Percentiles rank a stretch among this genome's conserved stretches.
These are phyloP conservation scores for Intellagama lesueurii DNA, from an alignment of 2,797 vertebrate species.

Conservation along the genomic window DNA sequence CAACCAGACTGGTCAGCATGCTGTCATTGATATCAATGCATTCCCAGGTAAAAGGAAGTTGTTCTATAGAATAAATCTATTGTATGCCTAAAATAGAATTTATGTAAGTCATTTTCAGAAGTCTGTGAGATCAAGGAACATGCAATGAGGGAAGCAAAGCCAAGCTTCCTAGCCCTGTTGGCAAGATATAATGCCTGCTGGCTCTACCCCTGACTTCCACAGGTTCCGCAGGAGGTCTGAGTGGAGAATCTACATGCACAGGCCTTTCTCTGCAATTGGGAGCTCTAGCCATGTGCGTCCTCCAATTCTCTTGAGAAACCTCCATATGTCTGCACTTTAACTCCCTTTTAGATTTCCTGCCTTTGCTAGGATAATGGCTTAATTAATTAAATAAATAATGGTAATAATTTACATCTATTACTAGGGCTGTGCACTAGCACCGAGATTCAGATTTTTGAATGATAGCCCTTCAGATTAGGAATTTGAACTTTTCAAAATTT, in stretches of 20 bases:
- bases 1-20: conserved; percentile 96
- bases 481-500: too few relatives aligned
- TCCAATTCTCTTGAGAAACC: not conserved
- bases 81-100: not conserved
- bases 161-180: too few relatives aligned
- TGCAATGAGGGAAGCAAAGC: too few relatives aligned
- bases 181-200: not conserved
- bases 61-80: not conserved
- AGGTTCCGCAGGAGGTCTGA: not conserved
- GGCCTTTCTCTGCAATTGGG: not conserved
- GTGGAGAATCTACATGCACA: not conserved
- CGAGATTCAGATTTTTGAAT: too few relatives aligned
- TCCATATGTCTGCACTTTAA: not conserved
- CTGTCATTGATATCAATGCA: conserved; percentile 97
- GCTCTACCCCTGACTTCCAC: not conserved
- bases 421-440: too few relatives aligned
- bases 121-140: not conserved
- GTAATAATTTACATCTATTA: too few relatives aligned
- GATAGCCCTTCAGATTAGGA: too few relatives aligned
- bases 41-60: conserved; percentile 88
- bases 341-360: not conserved
- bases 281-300: not conserved
- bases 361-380: too few relatives aligned
- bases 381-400: too few relatives aligned
- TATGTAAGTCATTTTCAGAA: not conserved